phyloP scores from a whole-genome alignment of 1,140 invertebrate species.

The Drosophila navojoa region DNA sequence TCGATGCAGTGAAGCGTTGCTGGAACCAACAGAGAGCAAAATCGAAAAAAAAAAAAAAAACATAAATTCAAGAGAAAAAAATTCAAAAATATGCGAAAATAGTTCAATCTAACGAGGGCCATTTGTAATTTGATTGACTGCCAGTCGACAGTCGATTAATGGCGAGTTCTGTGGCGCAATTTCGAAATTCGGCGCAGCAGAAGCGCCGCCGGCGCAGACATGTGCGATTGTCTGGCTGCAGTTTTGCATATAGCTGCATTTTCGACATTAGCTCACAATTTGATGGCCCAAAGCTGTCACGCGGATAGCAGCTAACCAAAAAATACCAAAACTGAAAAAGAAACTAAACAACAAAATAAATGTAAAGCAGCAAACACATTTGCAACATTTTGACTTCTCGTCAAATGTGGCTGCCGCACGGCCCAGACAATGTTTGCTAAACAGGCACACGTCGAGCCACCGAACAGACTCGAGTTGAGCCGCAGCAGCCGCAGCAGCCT shows the following conservation, averaged over 20 bases:
- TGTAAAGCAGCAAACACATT: slow-evolving; percentile 61
- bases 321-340: neutral
- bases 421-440: slow-evolving; percentile 68
- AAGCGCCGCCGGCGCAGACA: slow-evolving; percentile 64
- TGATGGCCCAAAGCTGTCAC: slow-evolving; percentile 74
- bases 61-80: no score
- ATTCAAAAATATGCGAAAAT: slow-evolving; percentile 47
- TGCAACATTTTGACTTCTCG: slow-evolving; percentile 73
- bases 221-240: slow-evolving; percentile 50
- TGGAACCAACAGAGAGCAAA: neutral
- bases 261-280: slow-evolving; percentile 73
- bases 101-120: slow-evolving; percentile 70
- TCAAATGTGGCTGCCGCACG: slow-evolving; percentile 54
- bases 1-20: slow-evolving; percentile 52
- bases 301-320: slow-evolving; percentile 27
- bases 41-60: no score
- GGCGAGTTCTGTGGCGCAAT: slow-evolving; percentile 57
- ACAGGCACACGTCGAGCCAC: slow-evolving; percentile 76
- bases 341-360: slow-evolving; percentile 26
- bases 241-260: slow-evolving; percentile 48
- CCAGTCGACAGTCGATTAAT: slow-evolving; percentile 38
- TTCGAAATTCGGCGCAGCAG: slow-evolving; percentile 71
- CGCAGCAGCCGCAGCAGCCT: slow-evolving; percentile 2
- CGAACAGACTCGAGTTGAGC: slow-evolving; percentile 23
- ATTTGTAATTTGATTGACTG: slow-evolving; percentile 80